Conservation (phyloP, 2,888 invertebrate species). For the Heliconius erato region DNA sequence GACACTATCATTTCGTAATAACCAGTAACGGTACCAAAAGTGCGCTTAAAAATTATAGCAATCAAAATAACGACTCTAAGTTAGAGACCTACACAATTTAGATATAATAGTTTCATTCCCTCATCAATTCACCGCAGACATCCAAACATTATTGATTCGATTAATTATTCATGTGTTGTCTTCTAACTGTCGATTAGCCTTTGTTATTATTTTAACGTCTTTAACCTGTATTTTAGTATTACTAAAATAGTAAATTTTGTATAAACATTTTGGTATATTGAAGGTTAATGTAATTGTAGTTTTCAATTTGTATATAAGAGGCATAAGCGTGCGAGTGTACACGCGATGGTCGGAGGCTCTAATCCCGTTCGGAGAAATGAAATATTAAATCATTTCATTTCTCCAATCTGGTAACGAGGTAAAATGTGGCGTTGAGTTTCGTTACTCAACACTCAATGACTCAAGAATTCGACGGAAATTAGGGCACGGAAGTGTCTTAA, state of each 20-base stretch:
- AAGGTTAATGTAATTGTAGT: background rate
- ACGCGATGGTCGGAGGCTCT: no score
- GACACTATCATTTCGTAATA: constrained; percentile 37
- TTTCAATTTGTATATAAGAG: background rate
- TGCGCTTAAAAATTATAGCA: constrained; percentile 20
- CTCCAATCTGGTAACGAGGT: no score
- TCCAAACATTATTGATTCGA: constrained; percentile 59
- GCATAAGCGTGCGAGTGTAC: no score
- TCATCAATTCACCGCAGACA: constrained; percentile 32
- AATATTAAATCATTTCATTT: no score
- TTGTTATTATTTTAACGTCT: constrained; percentile 5
- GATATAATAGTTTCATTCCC: constrained; percentile 17
- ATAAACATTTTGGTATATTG: background rate
- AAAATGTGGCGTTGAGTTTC: no score
- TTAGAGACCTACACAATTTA: constrained; percentile 21
- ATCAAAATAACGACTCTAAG: constrained; percentile 20
- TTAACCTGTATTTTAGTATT: background rate
- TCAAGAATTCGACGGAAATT: no score
- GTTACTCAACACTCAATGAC: no score
- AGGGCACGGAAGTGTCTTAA: no score
- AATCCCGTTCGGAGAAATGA: no score
- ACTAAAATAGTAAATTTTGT: background rate
- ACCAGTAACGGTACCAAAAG: constrained; percentile 25
- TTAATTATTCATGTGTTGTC: constrained; percentile 61
- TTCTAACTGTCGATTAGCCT: constrained; percentile 52